phyloP scores from a whole-genome alignment of 2,888 invertebrate genomes.

The Reticulitermes lucifugus region DNA sequence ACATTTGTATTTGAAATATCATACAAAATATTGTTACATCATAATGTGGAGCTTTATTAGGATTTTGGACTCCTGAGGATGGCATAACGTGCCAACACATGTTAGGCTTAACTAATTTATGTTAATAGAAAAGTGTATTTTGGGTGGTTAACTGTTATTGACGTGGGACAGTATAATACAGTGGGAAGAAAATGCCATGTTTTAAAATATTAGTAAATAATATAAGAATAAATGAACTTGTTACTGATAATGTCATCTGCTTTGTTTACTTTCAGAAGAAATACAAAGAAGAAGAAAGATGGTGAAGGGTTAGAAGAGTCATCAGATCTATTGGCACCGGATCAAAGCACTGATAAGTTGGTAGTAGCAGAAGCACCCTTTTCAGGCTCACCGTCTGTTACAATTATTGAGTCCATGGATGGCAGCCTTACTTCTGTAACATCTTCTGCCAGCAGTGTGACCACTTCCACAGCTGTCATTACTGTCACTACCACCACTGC shows the following conservation, averaged over 20 bases:
- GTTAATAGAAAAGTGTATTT: no score
- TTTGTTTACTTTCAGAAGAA: conserved; percentile 41
- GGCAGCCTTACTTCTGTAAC: background rate
- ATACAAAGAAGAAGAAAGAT: conserved; percentile 50
- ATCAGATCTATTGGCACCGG: background rate
- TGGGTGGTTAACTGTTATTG: no score
- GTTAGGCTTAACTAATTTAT: no score
- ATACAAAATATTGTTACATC: no score
- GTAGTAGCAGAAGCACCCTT: background rate
- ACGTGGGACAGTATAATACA: no score
- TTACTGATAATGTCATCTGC: background rate
- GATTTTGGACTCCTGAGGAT: no score
- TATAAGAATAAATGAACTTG: no score
- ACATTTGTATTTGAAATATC: no score
- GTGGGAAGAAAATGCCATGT: no score
- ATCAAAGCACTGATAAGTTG: background rate
- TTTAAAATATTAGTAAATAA: no score
- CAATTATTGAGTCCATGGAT: conserved; percentile 2
- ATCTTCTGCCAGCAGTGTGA: background rate
- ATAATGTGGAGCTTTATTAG: no score
- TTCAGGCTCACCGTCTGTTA: conserved; percentile 11
- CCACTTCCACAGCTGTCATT: background rate
- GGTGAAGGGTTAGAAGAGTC: conserved; percentile 32
- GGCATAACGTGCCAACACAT: no score
- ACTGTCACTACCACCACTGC: background rate